Percentiles rank a stretch among this genome's conserved stretches.
These are phyloP conservation scores for Aporophyla nigra DNA, from an alignment of 2,888 invertebrate genomes.

Conservation along the genomic window DNA sequence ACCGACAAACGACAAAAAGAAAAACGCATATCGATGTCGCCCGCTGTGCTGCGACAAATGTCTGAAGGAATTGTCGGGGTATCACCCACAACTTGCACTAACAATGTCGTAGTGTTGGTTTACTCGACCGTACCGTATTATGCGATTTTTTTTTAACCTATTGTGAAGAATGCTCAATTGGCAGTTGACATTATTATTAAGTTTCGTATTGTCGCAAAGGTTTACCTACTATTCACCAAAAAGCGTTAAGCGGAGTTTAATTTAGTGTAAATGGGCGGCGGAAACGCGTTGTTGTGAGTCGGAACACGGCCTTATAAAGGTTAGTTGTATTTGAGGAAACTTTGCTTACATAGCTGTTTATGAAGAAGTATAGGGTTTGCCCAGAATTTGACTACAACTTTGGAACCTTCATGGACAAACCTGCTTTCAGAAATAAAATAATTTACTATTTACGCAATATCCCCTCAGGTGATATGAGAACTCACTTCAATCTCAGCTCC, in stretches of 20 bases:
- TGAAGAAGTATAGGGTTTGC: no score
- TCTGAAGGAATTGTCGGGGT: conserved; percentile 63
- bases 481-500: no score
- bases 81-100: conserved; percentile 61
- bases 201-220: conserved; percentile 36
- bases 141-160: conserved; percentile 47
- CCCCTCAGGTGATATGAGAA: no score
- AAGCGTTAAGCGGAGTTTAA: conserved; percentile 61
- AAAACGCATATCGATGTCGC: conserved; percentile 66
- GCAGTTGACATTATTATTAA: conserved; percentile 68
- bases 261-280: conserved; percentile 48
- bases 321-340: background rate
- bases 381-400: no score
- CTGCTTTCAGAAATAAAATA: no score
- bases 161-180: conserved; percentile 65
- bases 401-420: no score
- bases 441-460: no score
- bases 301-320: conserved; percentile 9
- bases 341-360: background rate
- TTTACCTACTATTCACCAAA: conserved; percentile 46
- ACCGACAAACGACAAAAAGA: conserved; percentile 64
- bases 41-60: conserved; percentile 72
- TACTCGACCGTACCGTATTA: conserved; percentile 58
- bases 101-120: conserved; percentile 62
- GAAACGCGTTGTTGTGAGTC: conserved; percentile 35